Evolutionary conservation across 1,140 invertebrate genomes (phyloP).

Genomic region (Leptopilina clavipes): DNA sequence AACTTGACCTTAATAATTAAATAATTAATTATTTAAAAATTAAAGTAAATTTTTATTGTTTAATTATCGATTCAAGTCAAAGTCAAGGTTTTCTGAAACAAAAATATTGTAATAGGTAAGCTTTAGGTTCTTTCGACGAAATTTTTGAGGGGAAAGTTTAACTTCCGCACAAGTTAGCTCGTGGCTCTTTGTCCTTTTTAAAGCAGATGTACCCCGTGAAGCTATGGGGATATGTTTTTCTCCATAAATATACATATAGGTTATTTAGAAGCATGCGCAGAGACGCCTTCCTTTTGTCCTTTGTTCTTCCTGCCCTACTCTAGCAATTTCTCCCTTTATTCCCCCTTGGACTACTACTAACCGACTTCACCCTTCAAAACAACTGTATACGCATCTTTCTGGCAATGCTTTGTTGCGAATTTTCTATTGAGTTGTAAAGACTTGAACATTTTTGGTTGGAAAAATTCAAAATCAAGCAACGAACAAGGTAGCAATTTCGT

Average conservation of each 20-base stretch:
- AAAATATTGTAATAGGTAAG: background rate
- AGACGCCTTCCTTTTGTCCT: slow-evolving; percentile 30
- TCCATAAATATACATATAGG: background rate
- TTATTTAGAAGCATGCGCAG: background rate
- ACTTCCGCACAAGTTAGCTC: slow-evolving; percentile 14
- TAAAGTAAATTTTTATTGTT: too few species aligned
- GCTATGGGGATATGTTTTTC: background rate
- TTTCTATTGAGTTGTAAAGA: background rate
- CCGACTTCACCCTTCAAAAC: slow-evolving; percentile 25
- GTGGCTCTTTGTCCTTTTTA: slow-evolving; percentile 30
- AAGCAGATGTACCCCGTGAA: slow-evolving; percentile 28
- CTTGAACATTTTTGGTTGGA: background rate
- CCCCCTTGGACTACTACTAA: slow-evolving; percentile 9
- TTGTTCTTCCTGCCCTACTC: slow-evolving; percentile 39
- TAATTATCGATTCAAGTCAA: background rate
- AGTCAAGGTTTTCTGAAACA: background rate
- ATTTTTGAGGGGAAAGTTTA: background rate
- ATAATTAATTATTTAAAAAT: too few species aligned
- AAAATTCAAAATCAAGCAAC: background rate
- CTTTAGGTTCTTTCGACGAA: background rate
- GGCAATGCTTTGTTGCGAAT: background rate
- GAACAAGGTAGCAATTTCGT: too few species aligned
- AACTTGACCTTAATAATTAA: too few species aligned
- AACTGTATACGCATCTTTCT: background rate
- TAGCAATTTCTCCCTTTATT: slow-evolving; percentile 24